Evolutionary conservation across 2,797 vertebrate genomes (phyloP).

Genomic region (Lacerta bilineata): DNA sequence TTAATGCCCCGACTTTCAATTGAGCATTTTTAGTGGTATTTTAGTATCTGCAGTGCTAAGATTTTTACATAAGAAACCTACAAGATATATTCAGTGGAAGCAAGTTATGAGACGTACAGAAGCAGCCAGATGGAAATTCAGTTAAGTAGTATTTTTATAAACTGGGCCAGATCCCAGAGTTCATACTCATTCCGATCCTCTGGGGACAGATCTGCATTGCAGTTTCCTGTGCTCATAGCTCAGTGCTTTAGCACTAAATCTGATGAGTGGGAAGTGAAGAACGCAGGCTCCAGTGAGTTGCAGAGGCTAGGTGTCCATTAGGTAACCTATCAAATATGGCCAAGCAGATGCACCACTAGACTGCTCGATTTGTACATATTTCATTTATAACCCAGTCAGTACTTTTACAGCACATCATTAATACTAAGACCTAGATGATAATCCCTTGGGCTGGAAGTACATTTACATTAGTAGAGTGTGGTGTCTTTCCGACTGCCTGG

Average conservation of each 20-base stretch:
- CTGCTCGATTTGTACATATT: not conserved
- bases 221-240: not conserved
- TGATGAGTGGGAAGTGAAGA: not conserved
- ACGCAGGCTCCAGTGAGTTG: not conserved
- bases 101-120: not conserved
- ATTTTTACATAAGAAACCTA: accelerated
- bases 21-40: not conserved
- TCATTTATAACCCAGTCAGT: not conserved
- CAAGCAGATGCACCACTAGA: not conserved
- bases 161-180: not conserved
- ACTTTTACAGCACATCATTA: conserved; percentile 11
- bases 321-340: not conserved
- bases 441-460: not conserved
- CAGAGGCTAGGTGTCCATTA: not conserved
- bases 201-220: not conserved
- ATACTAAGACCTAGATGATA: accelerated
- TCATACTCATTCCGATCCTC: not conserved
- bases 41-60: accelerated
- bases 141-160: not conserved
- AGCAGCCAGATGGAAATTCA: not conserved
- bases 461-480: not conserved
- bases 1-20: not conserved
- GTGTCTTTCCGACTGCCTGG: not conserved
- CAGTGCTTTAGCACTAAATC: not conserved
- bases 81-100: not conserved